Percentiles rank a stretch among this genome's conserved stretches.
These are phyloP conservation scores for Alauda arvensis DNA, from an alignment of 2,797 vertebrate genomes.

Conservation along the genomic window DNA sequence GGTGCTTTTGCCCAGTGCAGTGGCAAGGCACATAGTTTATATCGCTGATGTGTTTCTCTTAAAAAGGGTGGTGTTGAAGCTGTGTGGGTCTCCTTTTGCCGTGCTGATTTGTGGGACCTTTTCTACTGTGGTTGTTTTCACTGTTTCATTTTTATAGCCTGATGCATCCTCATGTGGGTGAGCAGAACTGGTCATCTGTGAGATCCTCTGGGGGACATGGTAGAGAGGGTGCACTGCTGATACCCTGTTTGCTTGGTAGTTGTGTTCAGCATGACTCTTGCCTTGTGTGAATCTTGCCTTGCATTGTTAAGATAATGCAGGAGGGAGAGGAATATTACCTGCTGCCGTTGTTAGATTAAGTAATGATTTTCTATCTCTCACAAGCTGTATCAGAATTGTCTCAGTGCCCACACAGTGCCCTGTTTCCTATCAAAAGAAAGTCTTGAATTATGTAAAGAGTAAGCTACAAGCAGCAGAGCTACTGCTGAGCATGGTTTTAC, in stretches of 20 bases:
- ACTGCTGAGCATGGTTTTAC: neutral
- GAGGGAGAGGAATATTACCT: conserved; percentile 5
- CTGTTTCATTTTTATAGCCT: neutral
- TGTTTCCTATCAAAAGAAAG: conserved; percentile 6
- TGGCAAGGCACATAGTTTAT: neutral
- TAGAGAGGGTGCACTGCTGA: neutral
- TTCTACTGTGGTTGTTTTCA: neutral
- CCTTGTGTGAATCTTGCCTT: neutral
- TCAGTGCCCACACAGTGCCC: neutral
- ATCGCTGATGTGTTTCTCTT: neutral
- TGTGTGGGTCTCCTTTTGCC: neutral
- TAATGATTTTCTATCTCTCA: conserved; percentile 27
- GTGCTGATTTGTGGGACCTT: neutral
- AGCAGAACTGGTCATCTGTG: neutral
- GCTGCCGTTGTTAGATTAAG: conserved; percentile 22
- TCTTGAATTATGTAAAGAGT: conserved; percentile 15
- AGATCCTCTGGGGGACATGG: neutral
- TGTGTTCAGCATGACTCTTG: neutral
- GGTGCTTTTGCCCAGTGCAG: neutral
- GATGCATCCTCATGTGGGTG: neutral
- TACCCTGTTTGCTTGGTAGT: neutral
- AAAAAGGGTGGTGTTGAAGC: neutral
- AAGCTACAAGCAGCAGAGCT: neutral
- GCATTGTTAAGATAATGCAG: neutral
- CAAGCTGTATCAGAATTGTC: neutral